Conservation (phyloP, 2,888 invertebrate genomes). For the Anthophora plumipes region DNA sequence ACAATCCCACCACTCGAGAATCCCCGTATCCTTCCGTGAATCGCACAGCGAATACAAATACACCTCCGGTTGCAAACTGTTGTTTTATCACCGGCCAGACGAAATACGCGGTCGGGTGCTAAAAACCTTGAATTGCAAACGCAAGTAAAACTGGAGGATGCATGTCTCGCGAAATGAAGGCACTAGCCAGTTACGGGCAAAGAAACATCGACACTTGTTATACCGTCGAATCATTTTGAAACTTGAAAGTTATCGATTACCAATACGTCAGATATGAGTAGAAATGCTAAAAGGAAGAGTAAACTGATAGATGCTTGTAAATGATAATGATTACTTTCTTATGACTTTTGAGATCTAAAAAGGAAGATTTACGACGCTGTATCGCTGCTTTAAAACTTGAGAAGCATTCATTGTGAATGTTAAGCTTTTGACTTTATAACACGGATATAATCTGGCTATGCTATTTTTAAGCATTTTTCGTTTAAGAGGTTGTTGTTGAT, state of each 20-base stretch:
- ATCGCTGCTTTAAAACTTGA: not conserved
- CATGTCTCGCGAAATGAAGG: constrained; percentile 23
- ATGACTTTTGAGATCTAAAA: not conserved
- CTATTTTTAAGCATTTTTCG: no score
- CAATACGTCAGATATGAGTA: no score
- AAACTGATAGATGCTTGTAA: not conserved
- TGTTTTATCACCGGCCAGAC: constrained; percentile 49
- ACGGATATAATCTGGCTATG: no score
- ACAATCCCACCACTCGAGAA: constrained; percentile 19
- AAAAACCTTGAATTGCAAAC: constrained; percentile 53
- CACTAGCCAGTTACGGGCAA: constrained; percentile 23
- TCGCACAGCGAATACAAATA: constrained; percentile 32
- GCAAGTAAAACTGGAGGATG: constrained; percentile 13
- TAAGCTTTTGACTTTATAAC: not conserved
- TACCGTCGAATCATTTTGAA: constrained; percentile 8
- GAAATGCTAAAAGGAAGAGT: not conserved
- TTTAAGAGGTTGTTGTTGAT: no score
- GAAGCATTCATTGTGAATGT: not conserved
- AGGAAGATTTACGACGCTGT: not conserved
- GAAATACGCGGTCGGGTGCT: constrained; percentile 49
- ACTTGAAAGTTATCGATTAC: not conserved
- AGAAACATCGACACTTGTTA: constrained; percentile 3
- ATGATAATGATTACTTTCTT: not conserved
- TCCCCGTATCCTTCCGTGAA: constrained; percentile 3
- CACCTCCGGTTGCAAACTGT: constrained; percentile 19